Percentiles rank a stretch among this genome's conserved stretches.
phyloP scores from a whole-genome alignment of 2,113 vertebrate genomes.

The Hippocampus zosterae region DNA sequence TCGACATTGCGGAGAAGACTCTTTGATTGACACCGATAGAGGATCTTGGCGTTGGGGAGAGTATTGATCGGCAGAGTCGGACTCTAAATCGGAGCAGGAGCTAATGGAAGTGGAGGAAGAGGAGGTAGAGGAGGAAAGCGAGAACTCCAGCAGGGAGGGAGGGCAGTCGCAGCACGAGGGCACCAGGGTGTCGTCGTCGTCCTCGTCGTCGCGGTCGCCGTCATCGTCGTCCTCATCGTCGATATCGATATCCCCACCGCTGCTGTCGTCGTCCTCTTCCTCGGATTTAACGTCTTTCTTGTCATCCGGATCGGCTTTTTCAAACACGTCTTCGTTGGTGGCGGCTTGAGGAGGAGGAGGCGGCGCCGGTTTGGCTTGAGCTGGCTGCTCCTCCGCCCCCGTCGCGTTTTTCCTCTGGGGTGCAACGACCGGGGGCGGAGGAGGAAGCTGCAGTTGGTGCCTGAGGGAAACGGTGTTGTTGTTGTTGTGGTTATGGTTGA shows the following conservation, averaged over 20 bases:
- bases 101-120: slow-evolving; percentile 89
- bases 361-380: slow-evolving; percentile 27
- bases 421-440: slow-evolving; percentile 44
- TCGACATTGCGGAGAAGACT: slow-evolving; percentile 43
- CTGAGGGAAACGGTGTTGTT: slow-evolving; percentile 72
- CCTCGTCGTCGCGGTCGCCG: slow-evolving; percentile 58
- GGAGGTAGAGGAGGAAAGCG: slow-evolving; percentile 73
- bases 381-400: slow-evolving; percentile 30
- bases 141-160: slow-evolving; percentile 74
- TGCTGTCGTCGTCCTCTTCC: slow-evolving; percentile 57
- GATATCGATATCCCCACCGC: slow-evolving; percentile 57
- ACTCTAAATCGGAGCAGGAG: slow-evolving; percentile 90
- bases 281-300: slow-evolving; percentile 50
- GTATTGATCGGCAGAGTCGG: slow-evolving; percentile 80
- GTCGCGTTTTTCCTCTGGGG: slow-evolving; percentile 52
- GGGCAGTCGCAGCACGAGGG: slow-evolving; percentile 77
- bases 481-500: slow-evolving; percentile 79
- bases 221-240: slow-evolving; percentile 57
- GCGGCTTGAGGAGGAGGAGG: slow-evolving; percentile 27
- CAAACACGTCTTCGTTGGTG: slow-evolving; percentile 21
- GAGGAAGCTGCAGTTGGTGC: slow-evolving; percentile 65
- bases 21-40: slow-evolving; percentile 66
- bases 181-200: slow-evolving; percentile 77
- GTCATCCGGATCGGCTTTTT: slow-evolving; percentile 46
- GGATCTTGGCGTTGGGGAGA: slow-evolving; percentile 67